These are phyloP conservation scores for Eriocheir sinensis DNA, from an alignment of 1,140 invertebrate species.

Conservation along the genomic window DNA sequence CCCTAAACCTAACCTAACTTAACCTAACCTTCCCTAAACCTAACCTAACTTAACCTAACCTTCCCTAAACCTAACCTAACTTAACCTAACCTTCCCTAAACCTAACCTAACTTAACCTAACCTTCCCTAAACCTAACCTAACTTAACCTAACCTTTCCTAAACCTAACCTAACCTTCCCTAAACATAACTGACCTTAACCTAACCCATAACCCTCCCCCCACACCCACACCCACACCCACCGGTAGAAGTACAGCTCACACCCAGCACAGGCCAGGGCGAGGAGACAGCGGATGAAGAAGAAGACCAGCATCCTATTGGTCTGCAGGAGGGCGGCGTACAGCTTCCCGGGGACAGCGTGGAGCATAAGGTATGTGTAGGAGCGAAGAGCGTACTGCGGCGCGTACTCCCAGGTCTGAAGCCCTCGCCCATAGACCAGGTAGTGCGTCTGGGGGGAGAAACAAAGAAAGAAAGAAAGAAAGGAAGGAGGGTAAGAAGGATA, in stretches of 20 bases:
- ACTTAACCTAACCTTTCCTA: too few species aligned
- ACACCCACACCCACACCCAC: constrained; percentile 39
- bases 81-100: too few species aligned
- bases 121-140: too few species aligned
- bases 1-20: too few species aligned
- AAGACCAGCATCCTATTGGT: constrained; percentile 93
- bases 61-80: too few species aligned
- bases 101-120: too few species aligned
- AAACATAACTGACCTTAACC: background rate
- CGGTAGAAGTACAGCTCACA: constrained; percentile 96
- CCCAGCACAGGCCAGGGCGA: constrained; percentile 90
- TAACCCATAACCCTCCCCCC: background rate
- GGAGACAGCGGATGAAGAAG: constrained; percentile 92
- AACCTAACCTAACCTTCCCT: background rate
- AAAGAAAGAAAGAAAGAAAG: too few species aligned
- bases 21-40: too few species aligned
- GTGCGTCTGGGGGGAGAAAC: constrained; percentile 84
- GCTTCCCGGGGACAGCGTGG: constrained; percentile 91
- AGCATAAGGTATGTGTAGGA: constrained; percentile 96
- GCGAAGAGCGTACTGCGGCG: constrained; percentile 94
- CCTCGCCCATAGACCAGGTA: constrained; percentile 92
- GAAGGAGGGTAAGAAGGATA: too few species aligned
- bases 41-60: too few species aligned
- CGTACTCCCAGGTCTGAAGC: constrained; percentile 99
- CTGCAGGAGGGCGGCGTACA: constrained; percentile 89